phyloP scores from a whole-genome alignment of 2,888 invertebrate species.

The Chymomyza caudatula region DNA sequence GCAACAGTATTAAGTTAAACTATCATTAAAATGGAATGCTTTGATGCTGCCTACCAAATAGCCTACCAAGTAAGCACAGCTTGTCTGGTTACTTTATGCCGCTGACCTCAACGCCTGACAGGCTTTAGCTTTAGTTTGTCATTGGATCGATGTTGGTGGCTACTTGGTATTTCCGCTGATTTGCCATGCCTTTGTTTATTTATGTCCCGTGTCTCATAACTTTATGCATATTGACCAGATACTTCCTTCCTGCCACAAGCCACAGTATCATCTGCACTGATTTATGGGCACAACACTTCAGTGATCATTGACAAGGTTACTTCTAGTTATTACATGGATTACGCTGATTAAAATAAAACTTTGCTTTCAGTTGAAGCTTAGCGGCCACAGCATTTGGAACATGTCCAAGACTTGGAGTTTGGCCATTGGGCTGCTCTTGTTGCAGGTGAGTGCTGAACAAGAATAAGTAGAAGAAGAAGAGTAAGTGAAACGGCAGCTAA shows the following conservation, averaged over 20 bases:
- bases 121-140: constrained; percentile 24
- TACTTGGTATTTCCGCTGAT: constrained; percentile 1
- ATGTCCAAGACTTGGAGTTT: constrained; percentile 48
- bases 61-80: not conserved
- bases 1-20: too few relatives aligned
- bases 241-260: constrained; percentile 56
- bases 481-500: too few relatives aligned
- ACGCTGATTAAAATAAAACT: not conserved
- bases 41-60: not conserved
- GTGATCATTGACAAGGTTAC: constrained; percentile 63
- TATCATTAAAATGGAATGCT: too few relatives aligned
- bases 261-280: constrained; percentile 55
- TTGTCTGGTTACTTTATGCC: constrained; percentile 49
- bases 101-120: constrained; percentile 65
- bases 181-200: constrained; percentile 23
- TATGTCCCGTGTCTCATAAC: constrained; percentile 16
- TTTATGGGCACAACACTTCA: constrained; percentile 54
- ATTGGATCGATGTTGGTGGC: not conserved
- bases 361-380: not conserved
- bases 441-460: constrained; percentile 34
- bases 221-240: constrained; percentile 59
- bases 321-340: constrained; percentile 14
- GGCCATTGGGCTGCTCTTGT: constrained; percentile 7
- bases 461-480: not conserved
- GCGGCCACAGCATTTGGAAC: constrained; percentile 6